These are phyloP conservation scores for Galaxias olidus DNA, from an alignment of 2,797 vertebrate species.

Conservation along the genomic window DNA sequence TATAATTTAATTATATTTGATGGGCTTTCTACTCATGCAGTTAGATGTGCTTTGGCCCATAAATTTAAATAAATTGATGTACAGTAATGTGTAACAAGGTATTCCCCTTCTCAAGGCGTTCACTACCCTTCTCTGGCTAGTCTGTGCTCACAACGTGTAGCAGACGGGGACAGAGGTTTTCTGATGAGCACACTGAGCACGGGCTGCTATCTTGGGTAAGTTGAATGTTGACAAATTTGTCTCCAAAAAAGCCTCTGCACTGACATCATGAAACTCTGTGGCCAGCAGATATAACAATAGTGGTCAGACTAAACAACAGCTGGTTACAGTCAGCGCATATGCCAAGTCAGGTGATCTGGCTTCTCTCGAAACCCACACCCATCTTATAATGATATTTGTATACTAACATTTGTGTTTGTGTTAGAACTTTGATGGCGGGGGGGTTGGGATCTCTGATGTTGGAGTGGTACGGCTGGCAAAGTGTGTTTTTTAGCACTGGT, in stretches of 20 bases:
- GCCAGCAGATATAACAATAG: too few relatives aligned
- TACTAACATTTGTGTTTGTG: slow-evolving; percentile 2
- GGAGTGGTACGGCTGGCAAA: slow-evolving; percentile 85
- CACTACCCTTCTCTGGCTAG: slow-evolving; percentile 72
- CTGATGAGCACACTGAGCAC: slow-evolving; percentile 65
- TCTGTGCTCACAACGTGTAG: slow-evolving; percentile 68
- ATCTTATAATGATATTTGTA: background rate
- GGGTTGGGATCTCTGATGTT: slow-evolving; percentile 84
- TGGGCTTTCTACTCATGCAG: too few relatives aligned
- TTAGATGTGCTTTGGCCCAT: too few relatives aligned
- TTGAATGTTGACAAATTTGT: background rate
- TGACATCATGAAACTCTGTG: too few relatives aligned
- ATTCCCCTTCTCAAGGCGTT: slow-evolving; percentile 59
- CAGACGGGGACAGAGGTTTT: slow-evolving; percentile 61
- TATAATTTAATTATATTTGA: too few relatives aligned
- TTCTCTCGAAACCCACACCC: background rate
- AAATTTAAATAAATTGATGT: too few relatives aligned
- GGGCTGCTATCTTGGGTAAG: slow-evolving; percentile 65
- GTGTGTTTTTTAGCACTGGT: slow-evolving; percentile 84
- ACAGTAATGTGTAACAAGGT: too few relatives aligned
- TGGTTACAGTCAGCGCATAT: background rate
- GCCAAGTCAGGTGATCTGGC: background rate
- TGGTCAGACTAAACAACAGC: background rate
- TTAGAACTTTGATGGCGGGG: slow-evolving; percentile 84
- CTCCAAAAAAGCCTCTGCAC: slow-evolving; percentile 1